These are phyloP conservation scores for Malurus cyaneus DNA, from an alignment of 2,113 vertebrate genomes.

Conservation along the genomic window DNA sequence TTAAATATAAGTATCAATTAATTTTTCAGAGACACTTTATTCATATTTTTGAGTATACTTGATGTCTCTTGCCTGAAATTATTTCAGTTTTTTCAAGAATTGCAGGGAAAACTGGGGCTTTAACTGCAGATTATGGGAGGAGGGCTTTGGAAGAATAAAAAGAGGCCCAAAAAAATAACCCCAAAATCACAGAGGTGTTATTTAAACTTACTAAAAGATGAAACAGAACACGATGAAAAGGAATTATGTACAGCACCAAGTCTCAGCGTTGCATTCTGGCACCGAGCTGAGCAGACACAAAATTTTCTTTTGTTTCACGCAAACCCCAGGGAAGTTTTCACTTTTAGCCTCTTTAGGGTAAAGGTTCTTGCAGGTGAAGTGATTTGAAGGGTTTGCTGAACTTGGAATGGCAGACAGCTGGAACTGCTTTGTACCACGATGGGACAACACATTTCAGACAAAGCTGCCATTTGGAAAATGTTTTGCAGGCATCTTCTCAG, in stretches of 20 bases:
- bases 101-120: not conserved
- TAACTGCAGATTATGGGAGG: not conserved
- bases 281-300: accelerated
- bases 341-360: not conserved
- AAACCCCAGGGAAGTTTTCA: not conserved
- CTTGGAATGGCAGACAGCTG: no score
- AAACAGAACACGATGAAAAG: not conserved
- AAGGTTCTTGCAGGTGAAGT: not conserved
- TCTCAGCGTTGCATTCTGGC: not conserved
- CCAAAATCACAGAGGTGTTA: not conserved
- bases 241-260: not conserved
- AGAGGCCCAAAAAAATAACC: not conserved
- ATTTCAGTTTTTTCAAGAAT: not conserved
- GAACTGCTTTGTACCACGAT: no score
- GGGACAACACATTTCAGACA: no score
- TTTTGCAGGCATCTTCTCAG: no score
- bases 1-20: not conserved
- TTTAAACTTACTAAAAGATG: not conserved
- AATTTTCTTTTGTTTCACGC: not conserved
- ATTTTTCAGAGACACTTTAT: not conserved
- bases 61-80: not conserved
- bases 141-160: not conserved
- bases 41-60: not conserved
- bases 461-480: no score
- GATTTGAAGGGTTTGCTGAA: not conserved